These are phyloP conservation scores for Napeogenes sylphis DNA, from an alignment of 2,888 invertebrate genomes.

Conservation along the genomic window DNA sequence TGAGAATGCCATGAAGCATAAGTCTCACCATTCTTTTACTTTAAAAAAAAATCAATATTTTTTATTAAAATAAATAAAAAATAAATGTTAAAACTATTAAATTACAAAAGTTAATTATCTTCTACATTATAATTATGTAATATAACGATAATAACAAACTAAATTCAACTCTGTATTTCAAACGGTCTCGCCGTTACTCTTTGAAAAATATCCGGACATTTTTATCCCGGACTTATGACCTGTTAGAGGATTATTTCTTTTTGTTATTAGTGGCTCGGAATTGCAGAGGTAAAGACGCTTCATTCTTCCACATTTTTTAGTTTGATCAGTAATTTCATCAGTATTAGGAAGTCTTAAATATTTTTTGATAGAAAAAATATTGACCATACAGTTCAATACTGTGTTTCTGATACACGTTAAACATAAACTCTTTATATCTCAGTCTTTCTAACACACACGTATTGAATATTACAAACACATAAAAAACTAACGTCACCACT, in stretches of 20 bases:
- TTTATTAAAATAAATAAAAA: too few relatives aligned
- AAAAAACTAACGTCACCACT: not conserved
- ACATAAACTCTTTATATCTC: not conserved
- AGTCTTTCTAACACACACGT: not conserved
- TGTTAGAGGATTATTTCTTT: constrained; percentile 45
- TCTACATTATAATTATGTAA: too few relatives aligned
- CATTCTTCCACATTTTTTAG: constrained; percentile 7
- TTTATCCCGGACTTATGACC: constrained; percentile 59
- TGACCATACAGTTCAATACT: not conserved
- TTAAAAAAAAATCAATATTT: too few relatives aligned
- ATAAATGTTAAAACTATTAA: too few relatives aligned
- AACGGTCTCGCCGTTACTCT: constrained; percentile 47
- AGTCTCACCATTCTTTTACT: too few relatives aligned
- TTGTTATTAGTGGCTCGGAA: constrained; percentile 38
- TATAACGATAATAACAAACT: constrained; percentile 19
- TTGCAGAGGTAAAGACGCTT: constrained; percentile 29
- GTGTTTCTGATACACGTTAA: not conserved
- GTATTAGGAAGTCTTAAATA: not conserved
- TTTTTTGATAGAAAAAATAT: not conserved
- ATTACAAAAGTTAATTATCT: too few relatives aligned
- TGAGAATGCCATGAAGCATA: too few relatives aligned
- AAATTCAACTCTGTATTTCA: constrained; percentile 38
- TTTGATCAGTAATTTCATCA: constrained; percentile 17
- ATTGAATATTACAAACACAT: not conserved
- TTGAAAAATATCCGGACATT: constrained; percentile 63